Evolutionary conservation across 1,140 invertebrate species (phyloP), one percentile per base, ranked within the genome.

Genomic region (Bombus turneri): DNA sequence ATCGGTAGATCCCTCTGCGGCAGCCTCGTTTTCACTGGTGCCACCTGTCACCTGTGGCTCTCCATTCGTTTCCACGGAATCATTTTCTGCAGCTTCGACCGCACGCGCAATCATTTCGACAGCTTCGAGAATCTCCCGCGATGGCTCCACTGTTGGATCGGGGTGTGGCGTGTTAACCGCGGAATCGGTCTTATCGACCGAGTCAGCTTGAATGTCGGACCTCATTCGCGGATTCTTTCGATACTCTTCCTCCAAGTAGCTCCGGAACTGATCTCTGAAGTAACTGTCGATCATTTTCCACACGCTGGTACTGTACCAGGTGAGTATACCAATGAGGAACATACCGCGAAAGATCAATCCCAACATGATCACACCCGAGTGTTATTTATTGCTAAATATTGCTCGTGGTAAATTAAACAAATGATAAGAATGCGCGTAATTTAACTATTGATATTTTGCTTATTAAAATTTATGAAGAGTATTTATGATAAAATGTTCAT

Each of bases 221-320:
- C 82, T 87, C 62, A 95, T 94, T 74, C 89, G 90, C 12, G 94
- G 93, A 90, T 95, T 93, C 73, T 92, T 94, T 47, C 88, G 74
- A 68, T 93, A 95, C 86, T 96, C 95, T 12, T 94, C 91, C 34
- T 93, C 86, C 37, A 95, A 90, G 87, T 96, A 96, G 72, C 92
- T 94, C 9, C 93, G 93, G 80, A 96, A 96, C 88, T 95, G 94
- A 39, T 95, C 94, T 75, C 92, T 94, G 84, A 96, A 96, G 88
- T 96, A 96, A 75, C 89, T 92, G 83, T 96, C 96, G 86, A 96
- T 95, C 86, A 96, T 91, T 84, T 93, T 95, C 95, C 95, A 96
- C 1, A 96, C 90, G 71, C 87, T 94, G 41, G 94, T 86, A 77
- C 95, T 96, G 85, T 96, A 96, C 95, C 95, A 96, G 53, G 93